Conservation (phyloP, 1,140 invertebrate genomes). For the Cepaea nemoralis region DNA sequence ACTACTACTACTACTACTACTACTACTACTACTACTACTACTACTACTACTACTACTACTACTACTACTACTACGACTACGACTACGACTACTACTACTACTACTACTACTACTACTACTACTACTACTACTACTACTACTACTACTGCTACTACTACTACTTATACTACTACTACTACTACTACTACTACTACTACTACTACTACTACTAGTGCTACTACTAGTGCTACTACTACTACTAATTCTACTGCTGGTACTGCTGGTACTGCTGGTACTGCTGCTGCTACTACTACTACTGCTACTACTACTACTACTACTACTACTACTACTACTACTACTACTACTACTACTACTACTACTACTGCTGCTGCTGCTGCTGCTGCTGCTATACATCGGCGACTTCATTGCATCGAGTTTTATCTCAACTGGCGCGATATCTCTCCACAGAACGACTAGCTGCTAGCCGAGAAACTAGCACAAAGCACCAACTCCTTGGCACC, state of each 20-base stretch:
- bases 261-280: slow-evolving; percentile 36
- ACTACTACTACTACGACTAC: too few relatives aligned
- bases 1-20: too few relatives aligned
- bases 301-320: slow-evolving; percentile 39
- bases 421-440: too few relatives aligned
- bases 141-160: slow-evolving; percentile 35
- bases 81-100: too few relatives aligned
- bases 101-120: slow-evolving; percentile 29
- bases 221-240: slow-evolving; percentile 35
- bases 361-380: slow-evolving; percentile 38
- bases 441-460: too few relatives aligned
- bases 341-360: slow-evolving; percentile 31
- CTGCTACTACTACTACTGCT: slow-evolving; percentile 36
- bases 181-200: slow-evolving; percentile 36
- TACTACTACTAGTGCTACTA: slow-evolving; percentile 32
- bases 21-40: too few relatives aligned
- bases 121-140: slow-evolving; percentile 37
- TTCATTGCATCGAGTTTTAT: too few relatives aligned
- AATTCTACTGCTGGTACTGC: slow-evolving; percentile 34
- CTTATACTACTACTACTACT: slow-evolving; percentile 41
- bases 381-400: too few relatives aligned
- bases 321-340: slow-evolving; percentile 33
- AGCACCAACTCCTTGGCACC: too few relatives aligned
- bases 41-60: too few relatives aligned
- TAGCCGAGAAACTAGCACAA: too few relatives aligned